Conservation (phyloP, 2,888 invertebrate species). For the Mythimna loreyi region DNA sequence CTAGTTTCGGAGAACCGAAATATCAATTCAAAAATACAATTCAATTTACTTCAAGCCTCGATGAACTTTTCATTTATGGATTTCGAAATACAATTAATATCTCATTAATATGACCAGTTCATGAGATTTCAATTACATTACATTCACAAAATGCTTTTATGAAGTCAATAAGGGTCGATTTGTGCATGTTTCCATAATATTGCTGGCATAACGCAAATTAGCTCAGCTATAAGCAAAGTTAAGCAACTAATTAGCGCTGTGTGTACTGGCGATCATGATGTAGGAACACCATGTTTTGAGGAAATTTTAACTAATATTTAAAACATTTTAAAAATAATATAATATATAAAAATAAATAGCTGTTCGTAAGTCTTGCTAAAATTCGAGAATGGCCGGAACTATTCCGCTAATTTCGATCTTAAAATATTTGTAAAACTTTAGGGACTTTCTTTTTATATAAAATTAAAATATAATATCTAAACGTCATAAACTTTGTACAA, state of each 20-base stretch:
- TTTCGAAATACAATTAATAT: neutral
- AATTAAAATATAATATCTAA: too few relatives aligned
- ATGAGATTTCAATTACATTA: too few relatives aligned
- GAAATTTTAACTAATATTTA: neutral
- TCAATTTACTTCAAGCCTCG: neutral
- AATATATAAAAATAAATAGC: too few relatives aligned
- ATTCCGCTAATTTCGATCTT: too few relatives aligned
- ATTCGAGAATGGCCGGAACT: too few relatives aligned
- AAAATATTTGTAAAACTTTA: too few relatives aligned
- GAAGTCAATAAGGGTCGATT: conserved; percentile 6
- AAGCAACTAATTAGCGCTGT: conserved; percentile 73
- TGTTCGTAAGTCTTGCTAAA: too few relatives aligned
- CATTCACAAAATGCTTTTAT: neutral
- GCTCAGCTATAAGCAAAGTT: conserved; percentile 72
- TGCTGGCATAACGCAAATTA: conserved; percentile 63
- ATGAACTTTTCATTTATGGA: neutral
- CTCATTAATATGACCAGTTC: neutral
- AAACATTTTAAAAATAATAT: too few relatives aligned
- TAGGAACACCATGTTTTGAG: conserved; percentile 48
- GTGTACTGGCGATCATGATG: conserved; percentile 39
- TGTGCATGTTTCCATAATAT: conserved; percentile 10
- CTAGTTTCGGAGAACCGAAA: neutral
- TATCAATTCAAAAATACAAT: neutral
- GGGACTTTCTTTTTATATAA: too few relatives aligned
- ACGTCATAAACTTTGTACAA: too few relatives aligned